phyloP scores from a whole-genome alignment of 92 coral and sea anemone species.

The Hydrozoanthus gracilis region DNA sequence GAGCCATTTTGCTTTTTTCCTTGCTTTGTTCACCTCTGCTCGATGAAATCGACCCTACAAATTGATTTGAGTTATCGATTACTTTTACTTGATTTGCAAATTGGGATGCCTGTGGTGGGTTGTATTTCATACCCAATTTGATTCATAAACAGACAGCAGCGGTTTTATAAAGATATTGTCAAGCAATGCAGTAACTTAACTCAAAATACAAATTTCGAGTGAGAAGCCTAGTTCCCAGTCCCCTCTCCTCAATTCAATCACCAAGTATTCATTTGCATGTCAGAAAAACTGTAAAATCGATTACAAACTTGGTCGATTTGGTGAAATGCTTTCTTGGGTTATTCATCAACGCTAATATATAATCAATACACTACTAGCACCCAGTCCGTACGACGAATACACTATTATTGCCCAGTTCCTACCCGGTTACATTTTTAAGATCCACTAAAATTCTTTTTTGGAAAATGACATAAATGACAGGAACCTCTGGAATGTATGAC shows the following conservation, averaged over 20 bases:
- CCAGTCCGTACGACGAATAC: neutral
- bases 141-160: slow-evolving; percentile 31
- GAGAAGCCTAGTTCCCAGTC: slow-evolving; percentile 48
- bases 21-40: too few species aligned
- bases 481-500: too few species aligned
- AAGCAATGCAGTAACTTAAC: neutral
- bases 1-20: too few species aligned
- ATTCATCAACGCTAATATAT: neutral
- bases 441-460: too few species aligned
- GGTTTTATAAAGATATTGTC: slow-evolving; percentile 15
- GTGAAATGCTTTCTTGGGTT: neutral
- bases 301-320: neutral
- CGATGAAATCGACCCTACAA: too few species aligned
- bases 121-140: slow-evolving; percentile 48
- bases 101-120: slow-evolving; percentile 61
- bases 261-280: neutral
- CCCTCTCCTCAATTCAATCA: neutral
- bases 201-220: slow-evolving; percentile 28
- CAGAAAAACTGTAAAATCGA: neutral
- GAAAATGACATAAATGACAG: too few species aligned
- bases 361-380: neutral
- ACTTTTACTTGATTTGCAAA: slow-evolving; percentile 11
- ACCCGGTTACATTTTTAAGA: slow-evolving; percentile 9
- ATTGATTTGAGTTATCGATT: neutral
- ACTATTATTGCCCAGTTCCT: slow-evolving; percentile 38